Evolutionary conservation across 2,797 vertebrate genomes (phyloP).

Genomic region (Pseudopleuronectes americanus): DNA sequence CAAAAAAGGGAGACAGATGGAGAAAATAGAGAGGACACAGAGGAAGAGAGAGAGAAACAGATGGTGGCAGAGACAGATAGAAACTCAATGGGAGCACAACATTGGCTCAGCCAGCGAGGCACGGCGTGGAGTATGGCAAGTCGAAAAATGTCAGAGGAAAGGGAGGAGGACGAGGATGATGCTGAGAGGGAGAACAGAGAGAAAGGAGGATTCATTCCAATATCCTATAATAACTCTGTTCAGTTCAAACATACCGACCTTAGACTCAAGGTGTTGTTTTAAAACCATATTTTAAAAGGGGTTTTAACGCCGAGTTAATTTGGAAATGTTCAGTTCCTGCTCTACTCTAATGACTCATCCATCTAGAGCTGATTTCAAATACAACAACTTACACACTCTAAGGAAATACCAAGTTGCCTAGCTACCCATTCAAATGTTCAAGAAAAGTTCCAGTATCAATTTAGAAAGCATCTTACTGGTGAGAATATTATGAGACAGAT

Average conservation of each 20-base stretch:
- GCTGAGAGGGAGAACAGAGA: conserved; percentile 35
- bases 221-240: neutral
- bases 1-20: conserved; percentile 57
- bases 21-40: conserved; percentile 43
- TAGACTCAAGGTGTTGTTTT: too few species aligned
- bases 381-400: neutral
- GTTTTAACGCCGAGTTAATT: neutral
- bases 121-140: conserved; percentile 60
- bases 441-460: neutral
- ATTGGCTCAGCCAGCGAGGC: conserved; percentile 61
- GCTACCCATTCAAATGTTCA: neutral
- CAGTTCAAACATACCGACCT: neutral
- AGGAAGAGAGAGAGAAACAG: conserved; percentile 59
- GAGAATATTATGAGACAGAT: neutral
- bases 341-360: neutral
- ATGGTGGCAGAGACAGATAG: conserved; percentile 72
- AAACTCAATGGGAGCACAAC: conserved; percentile 69
- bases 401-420: neutral
- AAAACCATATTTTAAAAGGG: neutral
- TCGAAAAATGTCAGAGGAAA: conserved; percentile 67
- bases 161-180: conserved; percentile 43
- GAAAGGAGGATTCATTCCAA: conserved; percentile 19
- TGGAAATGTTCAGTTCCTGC: neutral
- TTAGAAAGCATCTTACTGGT: neutral
- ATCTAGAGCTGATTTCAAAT: neutral